Evolutionary conservation across 2,888 invertebrate genomes (phyloP).

Genomic region (Drosophila pseudotakahashii): DNA sequence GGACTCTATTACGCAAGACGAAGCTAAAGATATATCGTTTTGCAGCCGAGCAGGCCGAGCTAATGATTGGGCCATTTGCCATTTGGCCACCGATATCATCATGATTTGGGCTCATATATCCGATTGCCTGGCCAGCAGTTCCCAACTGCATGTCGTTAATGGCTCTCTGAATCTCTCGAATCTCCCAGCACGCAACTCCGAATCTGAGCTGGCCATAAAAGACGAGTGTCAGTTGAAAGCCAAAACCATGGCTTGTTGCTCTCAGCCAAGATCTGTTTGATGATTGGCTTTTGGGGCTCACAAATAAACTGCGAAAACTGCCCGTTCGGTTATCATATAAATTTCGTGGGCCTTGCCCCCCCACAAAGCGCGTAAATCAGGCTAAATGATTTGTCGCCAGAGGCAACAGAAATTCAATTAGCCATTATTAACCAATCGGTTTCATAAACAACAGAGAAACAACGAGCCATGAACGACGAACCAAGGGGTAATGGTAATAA

Average conservation of each 20-base stretch:
- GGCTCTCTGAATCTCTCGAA: slow-evolving; percentile 14
- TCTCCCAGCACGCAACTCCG: slow-evolving; percentile 23
- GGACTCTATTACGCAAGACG: slow-evolving; percentile 20
- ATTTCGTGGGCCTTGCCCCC: slow-evolving; percentile 36
- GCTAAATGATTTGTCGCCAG: slow-evolving; percentile 78
- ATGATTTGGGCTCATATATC: slow-evolving; percentile 31
- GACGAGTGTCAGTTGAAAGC: slow-evolving; percentile 65
- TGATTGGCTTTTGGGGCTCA: slow-evolving; percentile 3
- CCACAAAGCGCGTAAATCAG: slow-evolving; percentile 75
- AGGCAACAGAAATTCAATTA: slow-evolving; percentile 79
- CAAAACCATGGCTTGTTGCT: slow-evolving; percentile 51
- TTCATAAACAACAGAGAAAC: slow-evolving; percentile 55
- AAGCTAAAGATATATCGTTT: slow-evolving; percentile 19
- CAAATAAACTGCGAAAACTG: slow-evolving; percentile 24
- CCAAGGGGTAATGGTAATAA: slow-evolving; percentile 53
- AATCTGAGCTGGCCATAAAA: slow-evolving; percentile 31
- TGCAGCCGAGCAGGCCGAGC: slow-evolving; percentile 14
- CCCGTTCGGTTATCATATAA: slow-evolving; percentile 19
- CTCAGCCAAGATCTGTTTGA: slow-evolving; percentile 7
- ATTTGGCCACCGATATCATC: slow-evolving; percentile 47
- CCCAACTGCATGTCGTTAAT: slow-evolving; percentile 39
- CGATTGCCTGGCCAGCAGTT: slow-evolving; percentile 18
- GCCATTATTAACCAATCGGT: slow-evolving; percentile 78
- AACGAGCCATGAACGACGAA: slow-evolving; percentile 52
- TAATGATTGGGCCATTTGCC: slow-evolving; percentile 67